phyloP scores from a whole-genome alignment of 2,888 invertebrate species.

The Octonoba sinensis region DNA sequence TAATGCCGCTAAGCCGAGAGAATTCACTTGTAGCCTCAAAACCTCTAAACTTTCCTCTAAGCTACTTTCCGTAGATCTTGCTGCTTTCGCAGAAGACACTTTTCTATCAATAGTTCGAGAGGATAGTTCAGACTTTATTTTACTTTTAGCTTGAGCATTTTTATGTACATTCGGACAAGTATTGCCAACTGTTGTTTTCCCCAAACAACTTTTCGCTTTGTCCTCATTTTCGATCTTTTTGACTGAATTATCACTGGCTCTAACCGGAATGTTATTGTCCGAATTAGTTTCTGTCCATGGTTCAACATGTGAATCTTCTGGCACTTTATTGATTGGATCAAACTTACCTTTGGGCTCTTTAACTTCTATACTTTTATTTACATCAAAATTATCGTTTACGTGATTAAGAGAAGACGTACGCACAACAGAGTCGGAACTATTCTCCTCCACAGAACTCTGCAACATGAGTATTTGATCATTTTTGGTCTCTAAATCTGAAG shows the following conservation, averaged over 20 bases:
- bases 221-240: conserved; percentile 7
- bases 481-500: conserved; percentile 41
- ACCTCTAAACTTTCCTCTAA: conserved; percentile 59
- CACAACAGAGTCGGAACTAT: conserved; percentile 33
- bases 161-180: conserved; percentile 21
- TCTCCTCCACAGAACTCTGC: conserved; percentile 43
- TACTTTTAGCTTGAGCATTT: conserved; percentile 42
- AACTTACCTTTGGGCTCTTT: conserved; percentile 24
- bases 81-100: conserved; percentile 15
- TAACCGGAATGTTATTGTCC: conserved; percentile 21
- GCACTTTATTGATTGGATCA: conserved; percentile 14
- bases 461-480: conserved; percentile 27
- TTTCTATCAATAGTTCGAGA: conserved; percentile 4
- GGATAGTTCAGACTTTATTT: background rate
- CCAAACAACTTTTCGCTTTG: conserved; percentile 12
- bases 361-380: conserved; percentile 19
- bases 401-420: background rate
- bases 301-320: conserved; percentile 23
- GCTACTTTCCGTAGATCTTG: conserved; percentile 38
- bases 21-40: conserved; percentile 64
- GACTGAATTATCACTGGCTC: conserved; percentile 31
- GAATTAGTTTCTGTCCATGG: conserved; percentile 15
- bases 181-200: conserved; percentile 18
- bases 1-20: conserved; percentile 64
- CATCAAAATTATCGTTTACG: too few species aligned